A percentile compares a stretch with the other conserved stretches of the same genome.
Conservation (phyloP, 2,797 vertebrate species). For the Enteromius radiatus region DNA sequence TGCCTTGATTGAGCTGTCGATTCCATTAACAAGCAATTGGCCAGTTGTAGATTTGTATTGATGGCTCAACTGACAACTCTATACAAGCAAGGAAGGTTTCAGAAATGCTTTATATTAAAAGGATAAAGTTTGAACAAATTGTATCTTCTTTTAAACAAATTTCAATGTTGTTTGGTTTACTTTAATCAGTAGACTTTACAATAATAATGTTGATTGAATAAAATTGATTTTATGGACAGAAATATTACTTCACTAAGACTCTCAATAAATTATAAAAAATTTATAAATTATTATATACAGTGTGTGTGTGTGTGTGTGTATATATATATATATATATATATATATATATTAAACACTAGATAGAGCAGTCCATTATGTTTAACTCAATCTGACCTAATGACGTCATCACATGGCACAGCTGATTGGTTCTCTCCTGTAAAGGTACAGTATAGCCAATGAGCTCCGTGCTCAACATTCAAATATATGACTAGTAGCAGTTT, state of each 20-base stretch:
- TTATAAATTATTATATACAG: no score
- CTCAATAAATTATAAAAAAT: neutral
- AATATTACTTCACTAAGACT: neutral
- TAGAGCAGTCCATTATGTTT: no score
- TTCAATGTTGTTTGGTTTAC: neutral
- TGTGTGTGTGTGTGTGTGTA: no score
- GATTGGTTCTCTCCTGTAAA: no score
- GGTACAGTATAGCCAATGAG: no score
- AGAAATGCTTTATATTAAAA: neutral
- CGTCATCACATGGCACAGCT: no score
- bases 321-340: no score
- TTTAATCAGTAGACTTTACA: neutral
- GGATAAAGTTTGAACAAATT: neutral
- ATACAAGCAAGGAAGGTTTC: slow-evolving; percentile 23
- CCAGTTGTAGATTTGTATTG: slow-evolving; percentile 31
- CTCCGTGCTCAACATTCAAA: no score
- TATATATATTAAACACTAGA: no score
- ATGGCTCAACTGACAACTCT: slow-evolving; percentile 28
- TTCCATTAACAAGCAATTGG: slow-evolving; percentile 52
- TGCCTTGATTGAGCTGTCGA: slow-evolving; percentile 55
- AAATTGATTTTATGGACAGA: neutral
- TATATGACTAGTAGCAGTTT: no score
- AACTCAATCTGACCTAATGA: no score
- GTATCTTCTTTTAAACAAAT: neutral
- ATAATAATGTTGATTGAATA: neutral